phyloP scores from a whole-genome alignment of 2,888 invertebrate species.

The Andrena flavipes region DNA sequence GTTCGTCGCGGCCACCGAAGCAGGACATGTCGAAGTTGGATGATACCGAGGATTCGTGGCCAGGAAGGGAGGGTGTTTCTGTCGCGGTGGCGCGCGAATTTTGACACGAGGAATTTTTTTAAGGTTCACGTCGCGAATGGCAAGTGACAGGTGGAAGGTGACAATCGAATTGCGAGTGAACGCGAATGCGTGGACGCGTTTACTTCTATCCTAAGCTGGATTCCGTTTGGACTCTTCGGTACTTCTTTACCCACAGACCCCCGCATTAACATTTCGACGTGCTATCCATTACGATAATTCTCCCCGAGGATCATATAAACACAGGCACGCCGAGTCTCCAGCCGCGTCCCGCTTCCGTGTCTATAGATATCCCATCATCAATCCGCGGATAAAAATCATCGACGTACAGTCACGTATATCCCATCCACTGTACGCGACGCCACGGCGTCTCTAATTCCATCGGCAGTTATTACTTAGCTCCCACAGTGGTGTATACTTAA shows the following conservation, averaged over 20 bases:
- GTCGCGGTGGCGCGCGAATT: not conserved
- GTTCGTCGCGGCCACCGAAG: constrained; percentile 79
- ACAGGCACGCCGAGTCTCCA: constrained; percentile 15
- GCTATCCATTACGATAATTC: not conserved
- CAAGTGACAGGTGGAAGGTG: constrained; percentile 43
- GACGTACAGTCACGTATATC: constrained; percentile 67
- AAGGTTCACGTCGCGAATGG: constrained; percentile 34
- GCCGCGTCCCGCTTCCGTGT: constrained; percentile 49
- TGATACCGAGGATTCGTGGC: not conserved
- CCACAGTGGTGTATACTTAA: constrained; percentile 70
- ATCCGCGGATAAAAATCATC: constrained; percentile 52
- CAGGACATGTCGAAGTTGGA: constrained; percentile 75
- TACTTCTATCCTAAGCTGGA: not conserved
- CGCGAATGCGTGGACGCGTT: not conserved
- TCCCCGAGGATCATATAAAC: constrained; percentile 27
- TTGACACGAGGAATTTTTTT: constrained; percentile 45
- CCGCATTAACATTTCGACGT: not conserved
- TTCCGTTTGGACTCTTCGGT: not conserved
- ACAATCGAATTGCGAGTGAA: constrained; percentile 57
- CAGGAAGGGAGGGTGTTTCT: no score
- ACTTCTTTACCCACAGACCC: not conserved
- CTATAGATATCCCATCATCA: constrained; percentile 56
- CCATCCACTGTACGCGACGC: constrained; percentile 64
- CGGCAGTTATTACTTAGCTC: constrained; percentile 71
- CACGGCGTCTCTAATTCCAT: constrained; percentile 67